phyloP scores from a whole-genome alignment of 2,888 invertebrate genomes.

The Alsophila aescularia region DNA sequence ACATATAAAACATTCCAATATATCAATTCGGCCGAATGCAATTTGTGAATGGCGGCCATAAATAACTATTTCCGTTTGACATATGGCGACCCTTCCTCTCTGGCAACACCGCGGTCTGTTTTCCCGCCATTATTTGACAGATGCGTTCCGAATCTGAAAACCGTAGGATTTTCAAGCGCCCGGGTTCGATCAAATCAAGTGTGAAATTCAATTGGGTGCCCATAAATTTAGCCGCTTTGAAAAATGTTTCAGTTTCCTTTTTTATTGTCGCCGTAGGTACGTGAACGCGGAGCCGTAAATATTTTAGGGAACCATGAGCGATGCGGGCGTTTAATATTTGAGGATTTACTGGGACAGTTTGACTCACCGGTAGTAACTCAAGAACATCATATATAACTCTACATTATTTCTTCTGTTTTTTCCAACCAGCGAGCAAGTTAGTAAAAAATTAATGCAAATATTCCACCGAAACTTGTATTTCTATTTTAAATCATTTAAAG shows the following conservation, averaged over 20 bases:
- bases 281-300: constrained; percentile 39
- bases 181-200: constrained; percentile 74
- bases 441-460: too few species aligned
- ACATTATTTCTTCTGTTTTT: too few species aligned
- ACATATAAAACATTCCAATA: constrained; percentile 83
- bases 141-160: constrained; percentile 74
- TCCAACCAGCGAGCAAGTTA: too few species aligned
- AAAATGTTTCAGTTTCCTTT: constrained; percentile 61
- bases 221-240: constrained; percentile 74
- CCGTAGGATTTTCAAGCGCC: constrained; percentile 70
- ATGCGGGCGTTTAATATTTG: neutral
- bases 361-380: too few species aligned
- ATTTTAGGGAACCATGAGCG: constrained; percentile 30
- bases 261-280: constrained; percentile 45
- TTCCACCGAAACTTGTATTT: too few species aligned
- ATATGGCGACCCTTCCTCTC: constrained; percentile 73
- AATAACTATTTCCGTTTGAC: constrained; percentile 83
- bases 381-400: too few species aligned
- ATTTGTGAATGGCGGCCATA: constrained; percentile 82
- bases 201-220: constrained; percentile 81
- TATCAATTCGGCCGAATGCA: constrained; percentile 83
- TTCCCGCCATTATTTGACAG: constrained; percentile 79
- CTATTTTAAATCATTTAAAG: too few species aligned
- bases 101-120: constrained; percentile 67
- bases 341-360: neutral